Conservation (phyloP, 2,113 vertebrate species). For the Origma solitaria region DNA sequence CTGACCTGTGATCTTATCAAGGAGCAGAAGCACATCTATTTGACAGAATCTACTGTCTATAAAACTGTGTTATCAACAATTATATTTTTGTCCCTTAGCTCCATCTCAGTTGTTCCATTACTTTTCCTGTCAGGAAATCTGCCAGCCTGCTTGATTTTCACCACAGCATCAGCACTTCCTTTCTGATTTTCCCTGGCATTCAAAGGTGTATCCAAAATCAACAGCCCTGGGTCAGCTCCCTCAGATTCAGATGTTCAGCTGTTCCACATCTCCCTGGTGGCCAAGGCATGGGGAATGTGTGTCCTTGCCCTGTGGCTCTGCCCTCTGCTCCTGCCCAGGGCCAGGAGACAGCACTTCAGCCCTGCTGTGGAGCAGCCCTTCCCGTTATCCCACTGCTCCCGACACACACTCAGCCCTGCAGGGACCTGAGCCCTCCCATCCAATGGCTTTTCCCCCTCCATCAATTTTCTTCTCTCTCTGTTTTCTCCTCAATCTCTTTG, state of each 20-base stretch:
- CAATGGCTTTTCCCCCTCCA: neutral
- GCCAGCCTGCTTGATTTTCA: neutral
- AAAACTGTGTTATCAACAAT: neutral
- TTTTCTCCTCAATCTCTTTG: neutral
- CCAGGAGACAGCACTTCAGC: fast-evolving
- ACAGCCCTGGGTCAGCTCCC: neutral
- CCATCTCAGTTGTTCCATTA: neutral
- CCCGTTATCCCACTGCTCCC: neutral
- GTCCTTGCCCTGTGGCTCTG: neutral
- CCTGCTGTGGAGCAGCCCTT: neutral
- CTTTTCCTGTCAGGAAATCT: neutral
- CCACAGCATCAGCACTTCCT: neutral
- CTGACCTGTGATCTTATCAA: neutral
- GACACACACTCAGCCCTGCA: too few relatives aligned
- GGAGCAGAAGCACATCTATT: neutral
- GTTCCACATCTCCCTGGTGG: neutral
- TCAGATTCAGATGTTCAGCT: neutral
- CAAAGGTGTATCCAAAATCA: neutral
- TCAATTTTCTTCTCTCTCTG: neutral
- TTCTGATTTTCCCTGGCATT: neutral
- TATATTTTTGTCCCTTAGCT: neutral
- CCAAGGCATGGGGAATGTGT: fast-evolving
- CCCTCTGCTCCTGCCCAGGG: neutral
- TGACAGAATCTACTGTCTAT: neutral
- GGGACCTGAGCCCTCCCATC: neutral